Conservation (phyloP, 64 coral and sea anemone genomes). For the Pachyseris speciosa region DNA sequence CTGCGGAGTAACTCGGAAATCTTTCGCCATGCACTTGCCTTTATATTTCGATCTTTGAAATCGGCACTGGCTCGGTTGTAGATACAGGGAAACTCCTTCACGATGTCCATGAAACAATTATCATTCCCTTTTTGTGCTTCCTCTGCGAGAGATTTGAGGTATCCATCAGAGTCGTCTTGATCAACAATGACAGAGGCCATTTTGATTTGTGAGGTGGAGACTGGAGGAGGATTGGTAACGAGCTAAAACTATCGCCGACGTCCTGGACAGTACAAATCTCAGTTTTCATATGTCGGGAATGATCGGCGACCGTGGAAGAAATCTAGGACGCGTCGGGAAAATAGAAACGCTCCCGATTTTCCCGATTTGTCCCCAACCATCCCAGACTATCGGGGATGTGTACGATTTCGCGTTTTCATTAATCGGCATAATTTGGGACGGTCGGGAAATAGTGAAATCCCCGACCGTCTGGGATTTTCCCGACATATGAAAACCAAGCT, state of each 20-base stretch:
- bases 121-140: background rate
- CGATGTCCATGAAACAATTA: constrained; percentile 34
- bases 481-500: background rate
- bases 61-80: constrained; percentile 28
- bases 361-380: constrained; percentile 1
- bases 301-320: constrained; percentile 2
- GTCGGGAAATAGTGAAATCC: background rate
- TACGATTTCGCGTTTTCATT: constrained; percentile 15
- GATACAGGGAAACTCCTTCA: constrained; percentile 24
- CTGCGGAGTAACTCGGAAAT: constrained; percentile 11
- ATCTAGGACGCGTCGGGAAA: constrained; percentile 20
- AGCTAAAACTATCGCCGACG: background rate
- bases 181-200: background rate
- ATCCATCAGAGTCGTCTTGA: background rate
- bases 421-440: constrained; percentile 3
- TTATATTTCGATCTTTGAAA: constrained; percentile 57
- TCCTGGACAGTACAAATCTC: background rate
- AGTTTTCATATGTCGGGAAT: background rate
- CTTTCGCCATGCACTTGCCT: constrained; percentile 21
- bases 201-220: background rate
- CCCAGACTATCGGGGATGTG: constrained; percentile 19
- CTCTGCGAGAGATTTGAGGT: background rate
- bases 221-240: background rate
- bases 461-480: background rate
- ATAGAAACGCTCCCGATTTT: constrained; percentile 39